Evolutionary conservation across 1,140 invertebrate genomes (phyloP).

Genomic region (Brachionus sp.): DNA sequence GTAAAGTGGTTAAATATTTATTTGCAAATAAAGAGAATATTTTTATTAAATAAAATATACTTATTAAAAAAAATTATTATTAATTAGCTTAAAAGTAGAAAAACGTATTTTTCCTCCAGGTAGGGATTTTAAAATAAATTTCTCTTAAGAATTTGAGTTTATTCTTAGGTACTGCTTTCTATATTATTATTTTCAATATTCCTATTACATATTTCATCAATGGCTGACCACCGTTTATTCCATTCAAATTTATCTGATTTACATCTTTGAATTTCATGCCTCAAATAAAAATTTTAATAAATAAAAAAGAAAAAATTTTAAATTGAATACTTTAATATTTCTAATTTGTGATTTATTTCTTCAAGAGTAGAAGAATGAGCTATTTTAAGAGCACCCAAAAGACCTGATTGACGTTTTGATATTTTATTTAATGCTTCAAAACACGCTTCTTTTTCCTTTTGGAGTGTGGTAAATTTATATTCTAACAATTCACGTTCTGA

Average conservation of each 20-base stretch:
- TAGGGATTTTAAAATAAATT: too few species aligned
- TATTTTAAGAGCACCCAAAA: slow-evolving; percentile 39
- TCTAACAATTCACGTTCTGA: slow-evolving; percentile 31
- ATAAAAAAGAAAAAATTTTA: too few species aligned
- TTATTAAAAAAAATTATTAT: too few species aligned
- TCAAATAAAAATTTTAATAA: neutral
- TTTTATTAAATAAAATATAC: too few species aligned
- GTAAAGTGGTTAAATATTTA: too few species aligned
- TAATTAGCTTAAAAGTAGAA: too few species aligned
- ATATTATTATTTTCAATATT: neutral
- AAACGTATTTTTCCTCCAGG: too few species aligned
- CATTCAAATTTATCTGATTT: slow-evolving; percentile 37
- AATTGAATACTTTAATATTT: neutral
- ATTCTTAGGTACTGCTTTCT: neutral
- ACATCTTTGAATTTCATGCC: slow-evolving; percentile 23
- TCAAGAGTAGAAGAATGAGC: slow-evolving; percentile 37
- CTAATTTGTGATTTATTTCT: slow-evolving; percentile 37
- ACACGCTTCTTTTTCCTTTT: slow-evolving; percentile 42
- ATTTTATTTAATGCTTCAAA: slow-evolving; percentile 40
- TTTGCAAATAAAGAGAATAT: too few species aligned
- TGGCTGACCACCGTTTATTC: slow-evolving; percentile 26
- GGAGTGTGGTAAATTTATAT: slow-evolving; percentile 1
- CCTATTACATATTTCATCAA: neutral
- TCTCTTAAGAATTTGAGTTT: too few species aligned
- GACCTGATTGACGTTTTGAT: slow-evolving; percentile 24